Evolutionary conservation across 2,888 invertebrate species (phyloP), one percentile per base, ranked within the genome.

Genomic region (Pterobdella sp.): DNA sequence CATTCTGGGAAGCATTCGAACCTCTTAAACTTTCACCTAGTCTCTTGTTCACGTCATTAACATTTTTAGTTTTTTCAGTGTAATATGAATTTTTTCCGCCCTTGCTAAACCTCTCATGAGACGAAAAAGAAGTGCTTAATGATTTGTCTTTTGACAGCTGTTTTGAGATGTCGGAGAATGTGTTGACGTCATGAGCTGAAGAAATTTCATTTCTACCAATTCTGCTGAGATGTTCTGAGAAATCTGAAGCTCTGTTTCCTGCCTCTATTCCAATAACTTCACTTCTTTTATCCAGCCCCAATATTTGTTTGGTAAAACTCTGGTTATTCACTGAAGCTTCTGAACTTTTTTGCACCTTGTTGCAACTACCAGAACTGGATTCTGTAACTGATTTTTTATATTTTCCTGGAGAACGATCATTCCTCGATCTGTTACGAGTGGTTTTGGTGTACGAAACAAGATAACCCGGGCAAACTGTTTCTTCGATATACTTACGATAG

Each of bases 381-480:
- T 34, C 35, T 63, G 35, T 60, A 2, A 37, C 37, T 7, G 60
- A 18, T 52, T 29, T 68, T 14, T 31, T 1, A 3, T 56, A 26
- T 56, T 26, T 56, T 4, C 60, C n/a, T 26, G 60, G 60, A 22
- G 60, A 56, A 29, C 60, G 52, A n/a, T 73, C 64, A 10, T 35
- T n/a, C 37, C 35, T 37, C 22, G 60, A 35, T 37, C 69, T 32
- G 4, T 36, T 34, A 22, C 68, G 56, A 35, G 34, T 42, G 35
- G 60, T 69, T 35, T 56, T 69, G 37, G 73, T 42, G 64, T 73
- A 69, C n/a, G 37, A 34, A 52, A 56, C 36, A 60, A 70, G 29
- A 52, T 68, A 69, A 35, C 73, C 73, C 35, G 68, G 71, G 1
- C 63, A 56, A 3, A 71, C 69, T 35, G 68, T 65, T 63, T 60